A percentile compares a stretch with the other conserved stretches of the same genome.
These are phyloP conservation scores for Pelosia muscerda DNA, from an alignment of 2,888 invertebrate species.

Conservation along the genomic window DNA sequence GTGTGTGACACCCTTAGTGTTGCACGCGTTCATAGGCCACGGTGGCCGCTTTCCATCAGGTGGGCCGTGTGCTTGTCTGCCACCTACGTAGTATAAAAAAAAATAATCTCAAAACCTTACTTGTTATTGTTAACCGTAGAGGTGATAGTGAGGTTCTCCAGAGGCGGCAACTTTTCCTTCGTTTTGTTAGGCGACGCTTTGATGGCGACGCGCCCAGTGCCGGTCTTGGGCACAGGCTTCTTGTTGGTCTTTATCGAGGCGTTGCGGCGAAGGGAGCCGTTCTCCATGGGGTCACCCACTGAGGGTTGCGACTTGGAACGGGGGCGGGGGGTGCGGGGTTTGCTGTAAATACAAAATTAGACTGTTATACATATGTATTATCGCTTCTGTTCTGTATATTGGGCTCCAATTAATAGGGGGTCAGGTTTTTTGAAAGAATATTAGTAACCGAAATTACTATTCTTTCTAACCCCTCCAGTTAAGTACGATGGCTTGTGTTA, in stretches of 20 bases:
- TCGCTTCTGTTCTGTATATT: too few species aligned
- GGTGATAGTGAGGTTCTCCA: constrained; percentile 80
- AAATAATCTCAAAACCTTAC: constrained; percentile 62
- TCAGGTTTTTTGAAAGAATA: too few species aligned
- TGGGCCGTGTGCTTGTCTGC: too few species aligned
- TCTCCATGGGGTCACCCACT: constrained; percentile 70
- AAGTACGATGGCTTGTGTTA: too few species aligned
- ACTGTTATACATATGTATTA: too few species aligned
- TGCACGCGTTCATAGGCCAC: too few species aligned
- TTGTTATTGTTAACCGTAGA: constrained; percentile 71
- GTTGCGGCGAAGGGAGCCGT: constrained; percentile 66
- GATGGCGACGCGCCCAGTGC: constrained; percentile 39
- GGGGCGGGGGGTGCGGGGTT: constrained; percentile 63
- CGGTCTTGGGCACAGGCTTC: constrained; percentile 50
- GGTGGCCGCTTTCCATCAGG: too few species aligned
- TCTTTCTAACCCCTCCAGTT: too few species aligned
- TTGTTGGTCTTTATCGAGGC: constrained; percentile 69
- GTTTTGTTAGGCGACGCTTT: constrained; percentile 33
- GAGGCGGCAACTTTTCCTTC: constrained; percentile 65
- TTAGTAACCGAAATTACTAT: too few species aligned
- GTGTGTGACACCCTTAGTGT: too few species aligned
- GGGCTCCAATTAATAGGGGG: too few species aligned
- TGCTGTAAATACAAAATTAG: constrained; percentile 38
- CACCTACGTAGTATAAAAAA: too few species aligned
- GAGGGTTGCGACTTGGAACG: constrained; percentile 79